These are phyloP conservation scores for Drosophila bipectinata DNA, from an alignment of 1,140 invertebrate genomes.

Conservation along the genomic window DNA sequence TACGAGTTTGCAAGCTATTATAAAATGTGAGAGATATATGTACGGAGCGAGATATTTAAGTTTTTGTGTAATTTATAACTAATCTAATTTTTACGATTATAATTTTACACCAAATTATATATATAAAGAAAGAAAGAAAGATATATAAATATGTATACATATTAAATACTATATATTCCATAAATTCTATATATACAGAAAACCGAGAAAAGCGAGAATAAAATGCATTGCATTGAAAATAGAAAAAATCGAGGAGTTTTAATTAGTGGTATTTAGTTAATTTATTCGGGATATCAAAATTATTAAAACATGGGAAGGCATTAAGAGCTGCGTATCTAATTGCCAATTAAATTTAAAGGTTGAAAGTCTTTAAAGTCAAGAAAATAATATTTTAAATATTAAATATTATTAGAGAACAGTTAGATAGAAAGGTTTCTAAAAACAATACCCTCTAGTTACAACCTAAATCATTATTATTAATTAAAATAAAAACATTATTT, in stretches of 20 bases:
- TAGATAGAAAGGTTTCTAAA: too few species aligned
- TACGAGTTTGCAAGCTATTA: constrained; percentile 81
- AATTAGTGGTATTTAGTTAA: constrained; percentile 1
- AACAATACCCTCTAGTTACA: too few species aligned
- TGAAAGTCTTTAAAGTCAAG: too few species aligned
- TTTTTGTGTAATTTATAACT: constrained; percentile 77
- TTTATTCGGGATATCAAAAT: background rate
- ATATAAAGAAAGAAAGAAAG: constrained; percentile 46
- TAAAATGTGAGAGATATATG: constrained; percentile 64
- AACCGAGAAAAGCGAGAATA: constrained; percentile 50
- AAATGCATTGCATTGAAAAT: constrained; percentile 75
- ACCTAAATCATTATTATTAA: background rate
- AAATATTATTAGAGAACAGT: too few species aligned
- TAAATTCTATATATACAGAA: constrained; percentile 62
- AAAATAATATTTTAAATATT: too few species aligned
- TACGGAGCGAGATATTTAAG: constrained; percentile 69
- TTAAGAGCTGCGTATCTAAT: background rate
- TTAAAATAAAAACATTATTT: background rate
- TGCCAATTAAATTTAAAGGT: too few species aligned
- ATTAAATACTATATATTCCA: constrained; percentile 64
- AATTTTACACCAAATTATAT: constrained; percentile 81
- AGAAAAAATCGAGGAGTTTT: constrained; percentile 27
- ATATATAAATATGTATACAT: constrained; percentile 44
- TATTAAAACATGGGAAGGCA: background rate
- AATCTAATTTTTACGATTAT: constrained; percentile 78